Evolutionary conservation across 1,140 invertebrate genomes (phyloP).

Genomic region (Melipona quadrifasciata): DNA sequence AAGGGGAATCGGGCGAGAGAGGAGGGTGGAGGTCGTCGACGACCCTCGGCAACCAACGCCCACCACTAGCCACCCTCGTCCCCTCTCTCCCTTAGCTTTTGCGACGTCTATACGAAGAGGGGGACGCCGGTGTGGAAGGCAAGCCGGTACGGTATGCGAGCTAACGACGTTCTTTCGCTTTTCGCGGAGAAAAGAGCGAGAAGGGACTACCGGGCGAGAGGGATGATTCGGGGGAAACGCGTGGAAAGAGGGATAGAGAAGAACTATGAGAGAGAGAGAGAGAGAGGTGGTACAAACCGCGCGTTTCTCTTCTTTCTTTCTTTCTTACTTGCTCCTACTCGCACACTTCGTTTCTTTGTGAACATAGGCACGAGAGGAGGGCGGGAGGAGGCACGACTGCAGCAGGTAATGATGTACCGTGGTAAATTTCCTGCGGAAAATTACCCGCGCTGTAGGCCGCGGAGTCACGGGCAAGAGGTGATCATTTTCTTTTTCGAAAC

Average conservation of each 20-base stretch:
- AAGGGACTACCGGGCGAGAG: slow-evolving; percentile 51
- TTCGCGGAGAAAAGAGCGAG: slow-evolving; percentile 57
- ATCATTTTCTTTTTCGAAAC: slow-evolving; percentile 48
- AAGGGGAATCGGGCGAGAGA: slow-evolving; percentile 25
- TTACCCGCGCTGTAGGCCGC: slow-evolving; percentile 61
- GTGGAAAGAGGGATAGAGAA: not conserved
- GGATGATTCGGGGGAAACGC: not conserved
- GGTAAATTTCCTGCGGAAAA: slow-evolving; percentile 70
- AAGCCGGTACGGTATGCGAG: slow-evolving; percentile 62
- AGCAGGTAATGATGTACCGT: slow-evolving; percentile 69
- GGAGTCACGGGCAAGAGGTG: slow-evolving; percentile 53
- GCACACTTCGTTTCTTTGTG: slow-evolving; percentile 44
- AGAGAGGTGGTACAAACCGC: slow-evolving; percentile 24
- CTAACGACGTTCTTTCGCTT: slow-evolving; percentile 79
- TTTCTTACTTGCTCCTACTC: slow-evolving; percentile 28
- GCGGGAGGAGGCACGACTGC: slow-evolving; percentile 46
- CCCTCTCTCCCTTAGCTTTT: slow-evolving; percentile 73
- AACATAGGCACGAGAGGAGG: slow-evolving; percentile 42
- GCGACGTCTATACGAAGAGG: slow-evolving; percentile 70
- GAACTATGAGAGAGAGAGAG: slow-evolving; percentile 57
- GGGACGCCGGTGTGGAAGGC: slow-evolving; percentile 39
- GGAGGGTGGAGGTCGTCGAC: slow-evolving; percentile 64
- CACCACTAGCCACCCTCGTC: slow-evolving; percentile 66
- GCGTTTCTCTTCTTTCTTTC: not conserved
- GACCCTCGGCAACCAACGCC: slow-evolving; percentile 77